Evolutionary conservation across 1,140 invertebrate species (phyloP).

Genomic region (Drosophila parvula): DNA sequence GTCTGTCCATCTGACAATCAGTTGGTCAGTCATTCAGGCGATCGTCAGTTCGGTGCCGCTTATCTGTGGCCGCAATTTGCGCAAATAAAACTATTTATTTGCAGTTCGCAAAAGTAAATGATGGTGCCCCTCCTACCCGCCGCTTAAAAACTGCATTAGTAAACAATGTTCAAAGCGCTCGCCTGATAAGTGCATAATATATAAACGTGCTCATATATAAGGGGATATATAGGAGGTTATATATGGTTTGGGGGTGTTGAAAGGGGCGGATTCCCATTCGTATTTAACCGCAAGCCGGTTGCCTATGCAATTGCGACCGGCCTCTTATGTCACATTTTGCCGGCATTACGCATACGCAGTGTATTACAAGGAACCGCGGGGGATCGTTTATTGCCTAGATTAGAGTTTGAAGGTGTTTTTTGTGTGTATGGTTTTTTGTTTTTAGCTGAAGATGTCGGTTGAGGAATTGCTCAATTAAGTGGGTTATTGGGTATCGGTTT

Average conservation of each 20-base stretch:
- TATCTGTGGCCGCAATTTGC: constrained; percentile 74
- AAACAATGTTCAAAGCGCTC: constrained; percentile 68
- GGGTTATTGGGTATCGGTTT: neutral
- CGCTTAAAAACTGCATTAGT: constrained; percentile 49
- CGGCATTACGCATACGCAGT: constrained; percentile 69
- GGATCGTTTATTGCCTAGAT: constrained; percentile 32
- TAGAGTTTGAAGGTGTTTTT: constrained; percentile 22
- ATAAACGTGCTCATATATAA: constrained; percentile 15
- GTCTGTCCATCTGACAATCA: constrained; percentile 17
- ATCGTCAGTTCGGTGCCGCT: constrained; percentile 49
- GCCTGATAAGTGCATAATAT: constrained; percentile 55
- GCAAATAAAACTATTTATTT: constrained; percentile 81
- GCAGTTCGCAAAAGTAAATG: constrained; percentile 38
- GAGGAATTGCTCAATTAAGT: constrained; percentile 12
- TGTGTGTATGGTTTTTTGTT: constrained; percentile 11
- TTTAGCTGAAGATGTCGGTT: constrained; percentile 1
- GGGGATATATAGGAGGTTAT: constrained; percentile 11
- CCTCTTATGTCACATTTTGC: constrained; percentile 38
- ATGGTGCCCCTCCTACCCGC: constrained; percentile 5
- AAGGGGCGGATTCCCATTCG: constrained; percentile 17
- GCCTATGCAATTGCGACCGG: constrained; percentile 21
- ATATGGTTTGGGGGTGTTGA: constrained; percentile 5
- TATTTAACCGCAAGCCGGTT: constrained; percentile 46
- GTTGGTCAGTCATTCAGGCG: constrained; percentile 28
- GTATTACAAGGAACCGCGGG: constrained; percentile 22